A percentile compares a stretch with the other conserved stretches of the same genome.
Conservation (phyloP, 2,797 vertebrate species). For the Pipistrellus nathusii region DNA sequence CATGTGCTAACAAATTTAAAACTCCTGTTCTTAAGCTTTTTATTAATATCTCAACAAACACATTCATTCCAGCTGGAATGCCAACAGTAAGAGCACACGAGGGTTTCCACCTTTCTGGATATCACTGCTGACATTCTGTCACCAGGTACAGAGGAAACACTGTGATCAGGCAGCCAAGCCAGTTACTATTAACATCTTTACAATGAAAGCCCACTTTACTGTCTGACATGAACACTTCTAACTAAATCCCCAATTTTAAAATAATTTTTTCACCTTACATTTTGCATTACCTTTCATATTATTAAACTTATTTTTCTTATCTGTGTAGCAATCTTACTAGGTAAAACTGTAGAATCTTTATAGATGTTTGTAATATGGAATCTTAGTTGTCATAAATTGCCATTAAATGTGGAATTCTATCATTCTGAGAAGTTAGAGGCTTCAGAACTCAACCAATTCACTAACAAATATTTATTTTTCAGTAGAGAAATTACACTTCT, state of each 20-base stretch:
- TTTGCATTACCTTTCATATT: conserved; percentile 42
- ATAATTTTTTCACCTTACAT: conserved; percentile 8
- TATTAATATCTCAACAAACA: conserved; percentile 74
- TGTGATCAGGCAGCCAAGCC: conserved; percentile 35
- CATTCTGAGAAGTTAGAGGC: conserved; percentile 52
- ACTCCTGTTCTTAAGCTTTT: conserved; percentile 65
- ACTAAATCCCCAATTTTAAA: not conserved
- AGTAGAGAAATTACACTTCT: conserved; percentile 38
- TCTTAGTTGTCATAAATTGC: conserved; percentile 60
- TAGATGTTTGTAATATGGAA: conserved; percentile 50
- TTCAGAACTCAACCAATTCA: conserved; percentile 60
- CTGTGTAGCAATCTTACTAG: conserved; percentile 69
- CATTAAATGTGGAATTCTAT: conserved; percentile 26
- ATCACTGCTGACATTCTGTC: not conserved
- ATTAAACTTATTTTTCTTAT: conserved; percentile 61
- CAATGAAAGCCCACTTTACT: conserved; percentile 63
- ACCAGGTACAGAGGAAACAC: conserved; percentile 27
- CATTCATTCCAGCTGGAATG: conserved; percentile 80
- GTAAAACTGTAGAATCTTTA: conserved; percentile 69
- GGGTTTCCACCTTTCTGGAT: not conserved
- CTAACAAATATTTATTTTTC: conserved; percentile 61
- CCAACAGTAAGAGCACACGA: conserved; percentile 68
- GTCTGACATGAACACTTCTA: conserved; percentile 48
- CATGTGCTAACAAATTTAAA: not conserved
- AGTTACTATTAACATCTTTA: conserved; percentile 40